Conservation (phyloP, 2,797 vertebrate species). For the Dromococcyx pavoninus region DNA sequence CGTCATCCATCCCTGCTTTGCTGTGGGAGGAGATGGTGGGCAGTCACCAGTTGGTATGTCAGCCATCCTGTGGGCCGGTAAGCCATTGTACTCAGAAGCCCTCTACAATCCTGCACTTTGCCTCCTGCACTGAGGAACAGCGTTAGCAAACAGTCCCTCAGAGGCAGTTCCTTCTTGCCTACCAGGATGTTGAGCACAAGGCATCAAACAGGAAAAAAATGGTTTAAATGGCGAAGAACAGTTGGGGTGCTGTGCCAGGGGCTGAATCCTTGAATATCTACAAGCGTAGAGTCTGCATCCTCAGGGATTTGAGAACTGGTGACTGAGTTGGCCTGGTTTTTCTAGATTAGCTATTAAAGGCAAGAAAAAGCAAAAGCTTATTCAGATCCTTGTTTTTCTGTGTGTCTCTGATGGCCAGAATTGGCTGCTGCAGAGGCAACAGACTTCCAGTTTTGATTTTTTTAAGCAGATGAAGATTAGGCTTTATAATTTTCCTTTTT, state of each 20-base stretch:
- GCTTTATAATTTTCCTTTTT: background rate
- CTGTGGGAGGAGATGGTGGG: background rate
- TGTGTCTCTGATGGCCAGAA: background rate
- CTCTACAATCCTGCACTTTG: background rate
- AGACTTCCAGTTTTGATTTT: background rate
- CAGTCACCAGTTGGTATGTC: background rate
- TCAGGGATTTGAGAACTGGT: background rate
- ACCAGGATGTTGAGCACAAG: background rate
- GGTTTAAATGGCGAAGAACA: background rate
- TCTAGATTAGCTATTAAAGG: background rate
- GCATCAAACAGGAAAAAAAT: background rate
- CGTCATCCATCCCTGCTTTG: background rate
- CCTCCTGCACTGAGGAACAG: background rate
- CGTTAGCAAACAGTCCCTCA: rapidly evolving
- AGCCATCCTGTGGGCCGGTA: background rate
- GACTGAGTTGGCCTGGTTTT: background rate
- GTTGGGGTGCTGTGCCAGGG: background rate
- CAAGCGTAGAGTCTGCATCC: background rate
- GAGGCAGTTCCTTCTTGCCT: background rate
- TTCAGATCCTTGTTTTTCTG: background rate
- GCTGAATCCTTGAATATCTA: background rate
- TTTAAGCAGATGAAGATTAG: background rate
- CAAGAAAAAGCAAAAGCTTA: background rate
- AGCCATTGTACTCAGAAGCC: background rate
- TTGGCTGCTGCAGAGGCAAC: rapidly evolving